A percentile compares a stretch with the other conserved stretches of the same genome.
Evolutionary conservation across 2,113 vertebrate genomes (phyloP).

Genomic region (Thamnaconus septentrionalis): DNA sequence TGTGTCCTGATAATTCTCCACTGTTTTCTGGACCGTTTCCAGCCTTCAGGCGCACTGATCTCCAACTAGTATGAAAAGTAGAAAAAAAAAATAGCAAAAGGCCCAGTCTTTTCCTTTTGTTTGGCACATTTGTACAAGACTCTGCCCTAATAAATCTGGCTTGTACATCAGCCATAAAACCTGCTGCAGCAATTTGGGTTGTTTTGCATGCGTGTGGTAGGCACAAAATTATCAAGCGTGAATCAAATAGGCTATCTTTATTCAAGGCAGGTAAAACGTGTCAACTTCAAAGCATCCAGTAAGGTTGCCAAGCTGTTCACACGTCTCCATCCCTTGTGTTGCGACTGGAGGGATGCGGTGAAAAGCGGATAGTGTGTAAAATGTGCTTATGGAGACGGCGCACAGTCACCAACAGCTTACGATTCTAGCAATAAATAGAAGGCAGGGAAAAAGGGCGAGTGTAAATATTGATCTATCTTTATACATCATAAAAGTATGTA

Average conservation of each 20-base stretch:
- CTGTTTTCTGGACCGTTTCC: slow-evolving; percentile 62
- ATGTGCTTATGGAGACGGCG: slow-evolving; percentile 31
- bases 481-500: not conserved
- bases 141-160: slow-evolving; percentile 19
- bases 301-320: slow-evolving; percentile 67
- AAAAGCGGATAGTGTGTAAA: slow-evolving; percentile 32
- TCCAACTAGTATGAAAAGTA: slow-evolving; percentile 56
- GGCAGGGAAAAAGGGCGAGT: not conserved
- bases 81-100: slow-evolving; percentile 27
- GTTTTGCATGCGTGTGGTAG: slow-evolving; percentile 12
- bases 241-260: slow-evolving; percentile 47
- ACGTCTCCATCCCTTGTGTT: slow-evolving; percentile 53
- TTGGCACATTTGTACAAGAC: slow-evolving; percentile 24
- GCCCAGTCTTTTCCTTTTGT: slow-evolving; percentile 39
- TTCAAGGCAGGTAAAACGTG: slow-evolving; percentile 53
- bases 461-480: not conserved
- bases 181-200: slow-evolving; percentile 30
- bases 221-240: not conserved
- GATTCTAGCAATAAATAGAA: slow-evolving; percentile 2
- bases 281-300: slow-evolving; percentile 63
- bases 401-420: not conserved
- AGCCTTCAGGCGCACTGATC: slow-evolving; percentile 57
- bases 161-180: slow-evolving; percentile 24
- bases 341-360: slow-evolving; percentile 43
- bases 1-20: slow-evolving; percentile 68